Percentiles rank a stretch among this genome's conserved stretches.
Evolutionary conservation across 2,113 vertebrate genomes (phyloP).

Genomic region (Nicator chloris): DNA sequence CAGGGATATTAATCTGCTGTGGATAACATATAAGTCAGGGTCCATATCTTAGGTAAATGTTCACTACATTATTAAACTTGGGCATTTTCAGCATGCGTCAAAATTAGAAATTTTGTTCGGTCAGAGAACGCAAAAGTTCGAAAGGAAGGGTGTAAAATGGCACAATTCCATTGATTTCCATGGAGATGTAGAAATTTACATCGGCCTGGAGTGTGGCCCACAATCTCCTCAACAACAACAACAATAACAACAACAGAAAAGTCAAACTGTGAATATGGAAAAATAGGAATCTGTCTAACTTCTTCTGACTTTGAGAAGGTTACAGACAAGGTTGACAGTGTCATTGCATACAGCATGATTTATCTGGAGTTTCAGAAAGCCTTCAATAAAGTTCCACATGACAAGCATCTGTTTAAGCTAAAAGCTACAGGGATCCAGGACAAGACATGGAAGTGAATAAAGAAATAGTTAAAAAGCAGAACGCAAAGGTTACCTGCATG

Average conservation of each 20-base stretch:
- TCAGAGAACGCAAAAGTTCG: constrained; percentile 32
- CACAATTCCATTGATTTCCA: background rate
- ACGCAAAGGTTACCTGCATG: constrained; percentile 10
- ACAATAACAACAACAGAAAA: constrained; percentile 19
- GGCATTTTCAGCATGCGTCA: constrained; percentile 66
- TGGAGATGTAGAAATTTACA: background rate
- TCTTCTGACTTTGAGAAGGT: constrained; percentile 77
- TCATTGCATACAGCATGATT: constrained; percentile 70
- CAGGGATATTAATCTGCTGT: constrained; percentile 47
- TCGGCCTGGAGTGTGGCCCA: background rate
- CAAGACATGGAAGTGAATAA: constrained; percentile 59
- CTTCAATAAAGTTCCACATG: constrained; percentile 78
- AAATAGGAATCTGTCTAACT: constrained; percentile 45
- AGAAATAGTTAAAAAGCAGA: constrained; percentile 41
- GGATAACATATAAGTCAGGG: constrained; percentile 59
- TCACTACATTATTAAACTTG: constrained; percentile 72
- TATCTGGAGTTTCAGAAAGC: constrained; percentile 75
- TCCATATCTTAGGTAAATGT: constrained; percentile 71
- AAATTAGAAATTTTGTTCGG: constrained; percentile 67
- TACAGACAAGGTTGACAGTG: constrained; percentile 70
- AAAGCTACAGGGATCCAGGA: constrained; percentile 52
- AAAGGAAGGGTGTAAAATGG: background rate
- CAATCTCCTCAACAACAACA: background rate
- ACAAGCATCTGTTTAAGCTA: constrained; percentile 67
- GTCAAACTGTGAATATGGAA: constrained; percentile 17